These are phyloP conservation scores for Echinometra lucunter DNA, from an alignment of 53 echinoderm and acorn worm species.

Conservation along the genomic window DNA sequence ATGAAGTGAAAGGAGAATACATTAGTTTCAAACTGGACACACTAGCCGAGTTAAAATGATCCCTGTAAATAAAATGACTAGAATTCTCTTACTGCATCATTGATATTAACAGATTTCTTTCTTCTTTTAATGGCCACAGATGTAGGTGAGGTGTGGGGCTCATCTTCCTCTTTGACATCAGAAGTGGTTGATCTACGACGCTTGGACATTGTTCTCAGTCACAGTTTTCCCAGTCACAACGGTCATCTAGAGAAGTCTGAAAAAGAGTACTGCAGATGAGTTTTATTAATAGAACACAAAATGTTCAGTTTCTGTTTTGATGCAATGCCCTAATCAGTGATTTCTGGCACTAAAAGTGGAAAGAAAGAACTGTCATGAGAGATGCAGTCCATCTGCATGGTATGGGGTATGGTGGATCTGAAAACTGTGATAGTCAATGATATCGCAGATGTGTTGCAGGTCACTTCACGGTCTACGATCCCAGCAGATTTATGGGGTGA, in stretches of 20 bases:
- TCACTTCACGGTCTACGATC: too few relatives aligned
- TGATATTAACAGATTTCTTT: constrained; percentile 78
- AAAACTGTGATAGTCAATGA: too few relatives aligned
- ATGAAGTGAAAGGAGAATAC: neutral
- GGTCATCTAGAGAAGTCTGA: neutral
- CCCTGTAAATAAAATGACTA: neutral
- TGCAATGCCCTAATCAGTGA: too few relatives aligned
- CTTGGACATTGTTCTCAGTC: constrained; percentile 85
- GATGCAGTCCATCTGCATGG: too few relatives aligned
- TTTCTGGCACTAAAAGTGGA: too few relatives aligned
- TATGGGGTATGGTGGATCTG: too few relatives aligned
- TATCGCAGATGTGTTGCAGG: too few relatives aligned
- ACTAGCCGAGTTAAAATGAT: neutral
- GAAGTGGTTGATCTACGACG: constrained; percentile 86
- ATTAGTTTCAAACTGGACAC: neutral
- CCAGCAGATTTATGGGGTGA: too few relatives aligned
- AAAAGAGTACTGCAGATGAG: neutral
- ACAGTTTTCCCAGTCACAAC: too few relatives aligned
- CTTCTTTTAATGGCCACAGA: constrained; percentile 76
- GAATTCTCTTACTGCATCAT: constrained; percentile 67
- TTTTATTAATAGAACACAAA: too few relatives aligned
- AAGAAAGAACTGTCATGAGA: too few relatives aligned
- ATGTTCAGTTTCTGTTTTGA: too few relatives aligned
- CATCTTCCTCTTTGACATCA: constrained; percentile 79
- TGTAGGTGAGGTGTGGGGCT: constrained; percentile 66